A percentile compares a stretch with the other conserved stretches of the same genome.
phyloP scores from a whole-genome alignment of 2,113 vertebrate genomes.

The Reinhardtius hippoglossoides region DNA sequence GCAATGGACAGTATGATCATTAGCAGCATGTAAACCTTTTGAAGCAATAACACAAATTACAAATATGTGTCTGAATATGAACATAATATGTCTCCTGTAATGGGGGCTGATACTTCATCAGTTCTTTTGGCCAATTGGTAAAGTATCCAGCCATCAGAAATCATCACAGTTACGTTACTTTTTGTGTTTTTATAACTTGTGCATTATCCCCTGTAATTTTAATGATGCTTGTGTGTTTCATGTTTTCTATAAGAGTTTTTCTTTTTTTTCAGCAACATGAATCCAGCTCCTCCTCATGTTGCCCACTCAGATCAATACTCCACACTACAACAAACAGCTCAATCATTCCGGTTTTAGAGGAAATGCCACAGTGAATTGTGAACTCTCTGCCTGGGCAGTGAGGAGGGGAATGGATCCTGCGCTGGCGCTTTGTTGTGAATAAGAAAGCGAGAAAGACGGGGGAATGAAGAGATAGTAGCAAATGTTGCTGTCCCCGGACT shows the following conservation, averaged over 20 bases:
- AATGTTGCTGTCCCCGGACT: constrained; percentile 1
- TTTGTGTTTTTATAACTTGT: not conserved
- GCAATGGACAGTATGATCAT: no score
- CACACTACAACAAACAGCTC: not conserved
- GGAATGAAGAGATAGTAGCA: not conserved
- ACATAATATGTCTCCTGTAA: no score
- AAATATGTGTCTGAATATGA: no score
- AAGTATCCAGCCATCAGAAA: no score
- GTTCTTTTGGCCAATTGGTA: no score
- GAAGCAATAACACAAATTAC: no score
- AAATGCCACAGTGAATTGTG: not conserved
- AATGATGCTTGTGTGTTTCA: not conserved
- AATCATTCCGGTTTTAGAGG: not conserved
- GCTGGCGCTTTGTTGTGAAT: constrained; percentile 8
- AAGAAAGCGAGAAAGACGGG: not conserved
- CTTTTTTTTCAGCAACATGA: not conserved
- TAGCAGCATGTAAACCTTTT: no score
- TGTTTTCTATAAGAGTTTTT: not conserved
- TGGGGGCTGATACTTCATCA: no score
- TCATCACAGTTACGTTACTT: no score
- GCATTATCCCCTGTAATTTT: not conserved
- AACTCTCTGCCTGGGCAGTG: not conserved
- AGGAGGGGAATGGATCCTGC: not conserved
- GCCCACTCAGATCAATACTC: not conserved
- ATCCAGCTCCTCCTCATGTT: not conserved